Evolutionary conservation across 2,113 vertebrate species (phyloP), one percentile per base, ranked within the genome.

Genomic region (Macheiramphus alcinus): DNA sequence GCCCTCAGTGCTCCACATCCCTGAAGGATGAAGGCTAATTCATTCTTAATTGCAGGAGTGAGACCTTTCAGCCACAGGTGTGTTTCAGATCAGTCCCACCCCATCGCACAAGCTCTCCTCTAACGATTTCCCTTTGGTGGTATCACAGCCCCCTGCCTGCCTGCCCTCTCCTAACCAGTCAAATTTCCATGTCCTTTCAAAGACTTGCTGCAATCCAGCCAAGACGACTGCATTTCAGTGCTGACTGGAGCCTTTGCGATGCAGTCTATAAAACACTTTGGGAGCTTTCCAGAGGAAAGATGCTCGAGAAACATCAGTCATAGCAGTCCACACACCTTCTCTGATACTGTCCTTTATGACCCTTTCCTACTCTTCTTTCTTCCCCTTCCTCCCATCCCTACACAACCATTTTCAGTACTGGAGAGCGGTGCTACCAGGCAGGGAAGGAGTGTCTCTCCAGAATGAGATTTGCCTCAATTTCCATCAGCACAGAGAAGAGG

Each of bases 381-480:
- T 45, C n/a, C 52, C 59, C 58, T 34, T 92, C 72, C 43, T 94
- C 56, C 45, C 9, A 81, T 89, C 62, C 36, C 91, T 75, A 53
- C 29, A 26, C 43, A 72, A 80, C 48, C 53, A 73, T 94, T 89
- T 96, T 86, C 71, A 72, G 32, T 38, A 88, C 70, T 88, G 86
- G 76, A 80, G 43, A 81, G 80, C 20, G 27, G 58, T 81, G 80
- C 81, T 78, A 74, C 68, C 62, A 94, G 94, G 93, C 94, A 88
- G 90, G 78, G 88, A 94, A 76, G 89, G 91, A 97, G 92, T 97
- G 79, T 87, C 90, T 97, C 94, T 94, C 93, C 93, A 97, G 85
- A 76, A 98, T 18, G 40, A 97, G 96, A 97, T 97, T 84, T 97
- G 92, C 97, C 95, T 98, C 96, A 95, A 98, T 98, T 98, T 98